These are phyloP conservation scores for Nothoprocta perdicaria DNA, from an alignment of 2,113 vertebrate genomes.

Conservation along the genomic window DNA sequence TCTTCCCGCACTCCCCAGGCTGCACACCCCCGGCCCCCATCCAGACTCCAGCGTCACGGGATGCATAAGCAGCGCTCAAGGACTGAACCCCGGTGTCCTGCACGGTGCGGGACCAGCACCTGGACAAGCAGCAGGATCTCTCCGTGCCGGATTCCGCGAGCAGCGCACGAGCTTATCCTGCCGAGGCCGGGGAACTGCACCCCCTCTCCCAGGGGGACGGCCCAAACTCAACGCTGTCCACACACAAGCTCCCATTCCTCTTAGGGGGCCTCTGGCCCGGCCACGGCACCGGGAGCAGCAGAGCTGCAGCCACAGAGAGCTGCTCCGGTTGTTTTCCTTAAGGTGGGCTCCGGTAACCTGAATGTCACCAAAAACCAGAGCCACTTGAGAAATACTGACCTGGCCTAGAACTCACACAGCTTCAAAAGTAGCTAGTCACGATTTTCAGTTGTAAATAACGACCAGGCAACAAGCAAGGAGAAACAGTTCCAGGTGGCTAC, in stretches of 20 bases:
- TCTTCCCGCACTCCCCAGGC: background rate
- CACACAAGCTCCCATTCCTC: rapidly evolving
- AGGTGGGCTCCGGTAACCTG: background rate
- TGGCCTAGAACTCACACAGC: background rate
- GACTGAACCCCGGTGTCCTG: background rate
- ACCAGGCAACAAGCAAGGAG: background rate
- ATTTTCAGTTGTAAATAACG: background rate
- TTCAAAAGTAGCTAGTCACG: background rate
- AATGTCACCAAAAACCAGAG: background rate
- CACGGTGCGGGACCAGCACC: no score
- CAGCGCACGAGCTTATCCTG: background rate
- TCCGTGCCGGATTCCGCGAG: no score
- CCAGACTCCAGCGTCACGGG: background rate
- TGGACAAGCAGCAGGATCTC: no score
- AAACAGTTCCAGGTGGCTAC: background rate
- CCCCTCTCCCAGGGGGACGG: background rate
- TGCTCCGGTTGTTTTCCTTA: background rate
- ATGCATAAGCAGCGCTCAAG: background rate
- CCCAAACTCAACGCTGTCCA: background rate
- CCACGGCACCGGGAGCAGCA: background rate
- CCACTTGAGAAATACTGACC: background rate
- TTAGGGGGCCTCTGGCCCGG: background rate
- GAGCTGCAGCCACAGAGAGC: background rate
- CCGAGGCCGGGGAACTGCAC: background rate
- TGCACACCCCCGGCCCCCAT: rapidly evolving